Percentiles rank a stretch among this genome's conserved stretches.
phyloP scores from a whole-genome alignment of 2,113 vertebrate species.

The Spermophilus dauricus region DNA sequence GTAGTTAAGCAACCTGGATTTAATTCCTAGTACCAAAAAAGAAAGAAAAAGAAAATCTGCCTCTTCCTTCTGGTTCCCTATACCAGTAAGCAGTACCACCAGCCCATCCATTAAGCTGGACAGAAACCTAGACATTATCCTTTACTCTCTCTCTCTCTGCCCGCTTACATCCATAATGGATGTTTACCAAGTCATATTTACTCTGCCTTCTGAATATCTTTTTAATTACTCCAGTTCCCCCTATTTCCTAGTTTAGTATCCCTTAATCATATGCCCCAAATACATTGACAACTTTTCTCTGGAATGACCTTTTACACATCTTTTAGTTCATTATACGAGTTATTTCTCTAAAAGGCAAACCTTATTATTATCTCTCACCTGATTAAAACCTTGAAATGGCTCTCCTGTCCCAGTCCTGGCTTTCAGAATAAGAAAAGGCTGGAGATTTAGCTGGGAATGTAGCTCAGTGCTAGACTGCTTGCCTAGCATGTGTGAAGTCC shows the following conservation, averaged over 20 bases:
- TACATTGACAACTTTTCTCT: not conserved
- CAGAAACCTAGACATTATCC: not conserved
- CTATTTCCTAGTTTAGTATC: not conserved
- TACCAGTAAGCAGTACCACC: not conserved
- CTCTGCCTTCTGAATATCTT: not conserved
- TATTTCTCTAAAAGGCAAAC: not conserved
- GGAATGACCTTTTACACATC: slow-evolving; percentile 38
- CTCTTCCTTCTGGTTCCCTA: not conserved
- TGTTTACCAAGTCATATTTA: not conserved
- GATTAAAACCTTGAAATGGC: not conserved
- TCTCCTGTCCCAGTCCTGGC: not conserved
- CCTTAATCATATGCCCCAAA: not conserved
- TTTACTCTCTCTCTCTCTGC: not conserved
- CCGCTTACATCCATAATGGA: not conserved
- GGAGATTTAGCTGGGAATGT: too few species aligned
- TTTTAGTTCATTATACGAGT: not conserved
- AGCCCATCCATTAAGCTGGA: not conserved
- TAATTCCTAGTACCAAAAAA: too few species aligned
- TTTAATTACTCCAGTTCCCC: not conserved
- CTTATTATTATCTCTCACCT: not conserved
- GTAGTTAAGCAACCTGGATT: too few species aligned
- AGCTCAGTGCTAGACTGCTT: not conserved
- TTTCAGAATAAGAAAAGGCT: not conserved
- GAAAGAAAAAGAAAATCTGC: not conserved
- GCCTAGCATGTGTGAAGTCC: not conserved